Evolutionary conservation across 2,113 vertebrate genomes (phyloP).

Genomic region (Grammatotria lemairii): DNA sequence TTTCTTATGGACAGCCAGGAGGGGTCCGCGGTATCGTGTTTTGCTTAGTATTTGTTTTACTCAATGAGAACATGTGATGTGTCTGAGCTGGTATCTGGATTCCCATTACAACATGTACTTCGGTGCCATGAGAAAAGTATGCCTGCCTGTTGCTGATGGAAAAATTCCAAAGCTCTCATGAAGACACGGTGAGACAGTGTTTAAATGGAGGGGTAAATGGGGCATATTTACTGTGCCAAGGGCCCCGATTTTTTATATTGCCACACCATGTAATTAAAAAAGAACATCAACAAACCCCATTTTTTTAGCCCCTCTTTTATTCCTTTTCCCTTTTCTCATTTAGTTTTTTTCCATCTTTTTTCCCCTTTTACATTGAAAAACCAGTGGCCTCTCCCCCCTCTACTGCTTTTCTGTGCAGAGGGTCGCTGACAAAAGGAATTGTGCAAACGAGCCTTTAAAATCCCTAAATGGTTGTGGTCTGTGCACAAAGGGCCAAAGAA

Average conservation of each 20-base stretch:
- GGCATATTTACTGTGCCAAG: not conserved
- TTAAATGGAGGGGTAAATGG: not conserved
- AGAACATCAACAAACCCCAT: slow-evolving; percentile 35
- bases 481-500: slow-evolving; percentile 93
- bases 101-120: slow-evolving; percentile 60
- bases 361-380: slow-evolving; percentile 30
- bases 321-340: slow-evolving; percentile 7
- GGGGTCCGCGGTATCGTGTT: slow-evolving; percentile 45
- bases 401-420: slow-evolving; percentile 78
- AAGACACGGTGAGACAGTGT: not conserved
- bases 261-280: slow-evolving; percentile 41
- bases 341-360: slow-evolving; percentile 16
- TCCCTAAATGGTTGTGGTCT: slow-evolving; percentile 89
- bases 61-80: slow-evolving; percentile 54
- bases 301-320: slow-evolving; percentile 8
- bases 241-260: not conserved
- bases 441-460: slow-evolving; percentile 99
- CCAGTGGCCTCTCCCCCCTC: slow-evolving; percentile 28
- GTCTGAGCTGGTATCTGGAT: slow-evolving; percentile 53
- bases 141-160: slow-evolving; percentile 14
- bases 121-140: slow-evolving; percentile 47
- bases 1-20: slow-evolving; percentile 43
- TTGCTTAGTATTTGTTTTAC: slow-evolving; percentile 54
- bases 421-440: slow-evolving; percentile 93
- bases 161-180: not conserved